Conservation (phyloP, 2,888 invertebrate genomes). For the Priapulus caudatus region DNA sequence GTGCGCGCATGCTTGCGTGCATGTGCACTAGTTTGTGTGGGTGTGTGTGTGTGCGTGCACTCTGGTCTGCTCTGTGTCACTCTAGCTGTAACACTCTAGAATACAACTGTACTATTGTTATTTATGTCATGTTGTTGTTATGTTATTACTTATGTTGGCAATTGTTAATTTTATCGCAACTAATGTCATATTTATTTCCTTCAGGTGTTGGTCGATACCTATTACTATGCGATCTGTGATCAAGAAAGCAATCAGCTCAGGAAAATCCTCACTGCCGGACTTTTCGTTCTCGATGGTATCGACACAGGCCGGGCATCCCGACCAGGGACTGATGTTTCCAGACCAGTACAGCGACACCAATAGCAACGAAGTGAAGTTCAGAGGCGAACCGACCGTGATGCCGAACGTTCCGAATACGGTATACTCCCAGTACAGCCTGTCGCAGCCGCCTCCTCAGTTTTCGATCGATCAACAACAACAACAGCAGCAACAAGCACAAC, state of each 20-base stretch:
- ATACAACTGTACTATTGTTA: no score
- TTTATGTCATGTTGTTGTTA: no score
- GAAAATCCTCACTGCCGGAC: not conserved
- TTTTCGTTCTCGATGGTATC: not conserved
- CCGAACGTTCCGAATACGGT: not conserved
- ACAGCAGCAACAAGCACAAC: slow-evolving; percentile 20
- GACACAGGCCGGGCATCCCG: not conserved
- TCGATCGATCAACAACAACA: slow-evolving; percentile 19
- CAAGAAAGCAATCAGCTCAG: slow-evolving; percentile 39
- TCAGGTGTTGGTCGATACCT: slow-evolving; percentile 76
- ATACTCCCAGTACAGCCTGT: not conserved
- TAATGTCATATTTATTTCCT: no score
- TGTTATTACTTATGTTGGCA: not conserved
- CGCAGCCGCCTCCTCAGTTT: no score
- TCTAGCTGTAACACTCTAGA: no score
- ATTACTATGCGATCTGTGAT: slow-evolving; percentile 74
- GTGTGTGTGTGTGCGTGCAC: no score
- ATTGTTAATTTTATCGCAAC: not conserved
- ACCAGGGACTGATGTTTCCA: no score
- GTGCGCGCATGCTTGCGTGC: no score
- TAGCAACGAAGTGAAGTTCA: slow-evolving; percentile 1
- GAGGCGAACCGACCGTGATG: not conserved
- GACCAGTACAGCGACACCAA: no score
- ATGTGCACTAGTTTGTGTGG: no score
- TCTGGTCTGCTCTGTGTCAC: no score